phyloP scores from a whole-genome alignment of 2,113 vertebrate genomes.

The Otus sunia region DNA sequence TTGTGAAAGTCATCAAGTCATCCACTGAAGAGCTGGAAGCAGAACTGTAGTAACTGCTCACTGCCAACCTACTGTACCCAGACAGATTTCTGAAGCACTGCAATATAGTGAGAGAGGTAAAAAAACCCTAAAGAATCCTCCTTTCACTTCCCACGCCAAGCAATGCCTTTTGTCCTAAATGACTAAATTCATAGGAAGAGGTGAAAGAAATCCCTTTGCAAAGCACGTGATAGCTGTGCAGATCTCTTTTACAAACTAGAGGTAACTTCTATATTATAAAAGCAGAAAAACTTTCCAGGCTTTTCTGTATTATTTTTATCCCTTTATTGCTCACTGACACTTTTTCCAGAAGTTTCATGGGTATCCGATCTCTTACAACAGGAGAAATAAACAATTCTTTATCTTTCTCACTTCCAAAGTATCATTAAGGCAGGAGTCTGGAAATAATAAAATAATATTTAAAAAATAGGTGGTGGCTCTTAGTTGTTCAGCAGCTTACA shows the following conservation, averaged over 20 bases:
- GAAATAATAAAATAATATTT: slow-evolving; percentile 27
- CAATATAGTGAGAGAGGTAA: neutral
- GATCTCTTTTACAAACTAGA: neutral
- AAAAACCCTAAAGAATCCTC: neutral
- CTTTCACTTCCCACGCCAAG: neutral
- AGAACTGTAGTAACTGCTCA: neutral
- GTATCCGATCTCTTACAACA: neutral
- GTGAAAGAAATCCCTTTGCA: neutral
- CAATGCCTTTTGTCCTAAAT: neutral
- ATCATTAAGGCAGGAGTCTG: neutral
- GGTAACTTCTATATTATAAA: neutral
- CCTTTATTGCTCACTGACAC: neutral
- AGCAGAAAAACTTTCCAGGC: neutral
- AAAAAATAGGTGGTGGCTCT: neutral
- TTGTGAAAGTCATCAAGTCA: neutral
- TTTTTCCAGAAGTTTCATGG: neutral
- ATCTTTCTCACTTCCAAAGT: neutral
- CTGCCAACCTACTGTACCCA: neutral
- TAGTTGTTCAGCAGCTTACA: slow-evolving; percentile 36
- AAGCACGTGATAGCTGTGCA: neutral
- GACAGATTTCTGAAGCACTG: neutral
- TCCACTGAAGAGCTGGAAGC: neutral
- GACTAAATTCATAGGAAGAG: neutral
- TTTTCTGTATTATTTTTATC: neutral
- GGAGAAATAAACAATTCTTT: neutral